Evolutionary conservation across 2,888 invertebrate species (phyloP), one percentile per base, ranked within the genome.

Genomic region (Cenopis cana): DNA sequence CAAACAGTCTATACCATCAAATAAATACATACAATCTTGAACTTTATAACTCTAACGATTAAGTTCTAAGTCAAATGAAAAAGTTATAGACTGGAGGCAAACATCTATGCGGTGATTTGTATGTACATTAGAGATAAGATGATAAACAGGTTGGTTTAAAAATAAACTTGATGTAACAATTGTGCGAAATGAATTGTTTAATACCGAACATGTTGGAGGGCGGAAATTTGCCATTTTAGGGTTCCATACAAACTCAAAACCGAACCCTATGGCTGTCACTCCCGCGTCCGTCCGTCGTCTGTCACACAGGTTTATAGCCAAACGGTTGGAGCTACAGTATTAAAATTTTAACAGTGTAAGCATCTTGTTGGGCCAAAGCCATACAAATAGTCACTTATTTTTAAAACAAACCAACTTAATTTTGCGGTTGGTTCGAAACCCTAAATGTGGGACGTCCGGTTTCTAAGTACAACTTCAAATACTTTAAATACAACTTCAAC

Each of bases 101-200:
- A 52, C 49, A 54, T 54, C 29, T n/a, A 55, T n/a, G 20, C 12
- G n/a, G 57, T 38, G 57, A 65, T 65, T 33, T 5, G 59, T 54
- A 59, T 46, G 10, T 38, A 46, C 54, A 54, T 54, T 60, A 3
- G 6, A 9, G 70, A 70, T 70, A 54, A 70, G 41, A 59, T 70
- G 14, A 59, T 46, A 46, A 10, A 11, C 24, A 49, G 18, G 38
- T 49, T 17, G 8, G 12, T 33, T 14, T 62, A 54, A 69, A 64
- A 59, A 54, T 59, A 60, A 46, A 46, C 14, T 38, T 41, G 17
- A 57, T 18, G 57, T 68, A 20, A 68, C 10, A 49, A 29, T 29
- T 14, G 41, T 59, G 14, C 20, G 18, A 20, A 38, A 41, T 12
- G 4, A 6, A 4, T 3, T 33, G 17, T 11, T 33, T 20, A 12